Conservation (phyloP, 2,888 invertebrate species). For the Eledone cirrhosa region DNA sequence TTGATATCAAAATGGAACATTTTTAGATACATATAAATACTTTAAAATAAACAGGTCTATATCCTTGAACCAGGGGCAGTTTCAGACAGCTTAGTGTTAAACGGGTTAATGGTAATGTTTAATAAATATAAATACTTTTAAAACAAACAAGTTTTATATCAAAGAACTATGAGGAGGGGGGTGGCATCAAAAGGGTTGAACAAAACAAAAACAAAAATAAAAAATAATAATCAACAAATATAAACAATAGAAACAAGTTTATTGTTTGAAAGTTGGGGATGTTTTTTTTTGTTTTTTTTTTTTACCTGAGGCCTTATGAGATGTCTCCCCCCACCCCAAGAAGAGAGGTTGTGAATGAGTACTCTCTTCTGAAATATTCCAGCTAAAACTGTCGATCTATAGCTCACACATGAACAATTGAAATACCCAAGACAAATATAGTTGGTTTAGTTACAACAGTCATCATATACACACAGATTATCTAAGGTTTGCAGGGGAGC, state of each 20-base stretch:
- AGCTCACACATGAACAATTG: constrained; percentile 3
- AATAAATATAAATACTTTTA: no score
- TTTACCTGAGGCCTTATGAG: constrained; percentile 22
- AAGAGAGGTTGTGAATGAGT: not conserved
- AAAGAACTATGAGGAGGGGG: no score
- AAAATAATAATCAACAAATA: not conserved
- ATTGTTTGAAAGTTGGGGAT: constrained; percentile 15
- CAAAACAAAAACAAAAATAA: no score
- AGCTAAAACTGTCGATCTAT: constrained; percentile 7
- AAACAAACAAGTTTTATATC: no score
- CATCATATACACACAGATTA: not conserved
- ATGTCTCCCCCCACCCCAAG: not conserved
- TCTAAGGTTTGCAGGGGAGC: not conserved
- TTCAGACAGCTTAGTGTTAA: no score
- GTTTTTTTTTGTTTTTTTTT: not conserved
- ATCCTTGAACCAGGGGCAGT: no score
- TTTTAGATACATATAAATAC: no score
- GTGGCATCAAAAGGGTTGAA: no score
- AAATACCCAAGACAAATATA: not conserved
- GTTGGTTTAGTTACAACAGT: not conserved
- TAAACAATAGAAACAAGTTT: constrained; percentile 13
- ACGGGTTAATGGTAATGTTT: no score
- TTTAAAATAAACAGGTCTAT: no score
- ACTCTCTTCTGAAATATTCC: not conserved
- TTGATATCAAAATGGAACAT: no score